These are phyloP conservation scores for Upupa epops DNA, from an alignment of 2,113 vertebrate genomes.

Conservation along the genomic window DNA sequence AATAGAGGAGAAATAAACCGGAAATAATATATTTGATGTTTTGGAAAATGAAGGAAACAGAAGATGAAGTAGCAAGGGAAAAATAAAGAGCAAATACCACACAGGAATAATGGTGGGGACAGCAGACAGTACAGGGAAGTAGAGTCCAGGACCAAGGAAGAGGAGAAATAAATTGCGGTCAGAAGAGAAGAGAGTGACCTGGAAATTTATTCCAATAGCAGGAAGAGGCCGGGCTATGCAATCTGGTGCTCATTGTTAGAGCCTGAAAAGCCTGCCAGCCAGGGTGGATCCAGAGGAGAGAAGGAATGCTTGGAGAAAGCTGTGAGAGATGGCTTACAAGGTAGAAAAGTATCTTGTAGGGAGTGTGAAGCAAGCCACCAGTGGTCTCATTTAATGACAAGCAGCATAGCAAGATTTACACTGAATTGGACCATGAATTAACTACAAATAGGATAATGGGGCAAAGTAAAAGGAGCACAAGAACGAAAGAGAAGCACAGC, in stretches of 20 bases:
- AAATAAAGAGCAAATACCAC: not conserved
- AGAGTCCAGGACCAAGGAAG: not conserved
- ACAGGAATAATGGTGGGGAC: not conserved
- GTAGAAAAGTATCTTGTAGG: not conserved
- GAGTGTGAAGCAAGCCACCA: not conserved
- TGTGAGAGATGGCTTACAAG: not conserved
- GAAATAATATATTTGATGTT: not conserved
- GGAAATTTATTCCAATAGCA: slow-evolving; percentile 47
- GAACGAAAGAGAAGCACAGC: not conserved
- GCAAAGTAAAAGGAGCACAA: not conserved
- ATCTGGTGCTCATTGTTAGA: slow-evolving; percentile 5
- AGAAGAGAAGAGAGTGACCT: slow-evolving; percentile 19
- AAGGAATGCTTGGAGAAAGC: slow-evolving; percentile 33
- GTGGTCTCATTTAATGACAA: not conserved
- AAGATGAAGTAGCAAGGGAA: not conserved
- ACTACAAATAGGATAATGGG: not conserved
- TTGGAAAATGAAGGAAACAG: not conserved
- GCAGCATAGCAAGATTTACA: not conserved
- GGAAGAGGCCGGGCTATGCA: slow-evolving; percentile 23
- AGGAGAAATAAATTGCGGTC: not conserved
- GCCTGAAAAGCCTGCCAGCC: slow-evolving; percentile 23
- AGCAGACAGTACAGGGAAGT: not conserved
- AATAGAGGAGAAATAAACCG: not conserved
- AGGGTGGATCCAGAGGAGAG: slow-evolving; percentile 31
- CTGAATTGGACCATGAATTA: not conserved